These are phyloP conservation scores for mouse (Mus musculus) DNA, from an alignment of 2,113 vertebrate genomes.

Conservation along the genomic window GRCm39 chr3:32672501-32673000, in stretches of 20 bases:
- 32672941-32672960: neutral
- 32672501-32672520: conserved; percentile 23
- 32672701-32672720: neutral
- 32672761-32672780: neutral
- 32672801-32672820: too few relatives aligned
- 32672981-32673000: neutral
- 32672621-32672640: conserved; percentile 43
- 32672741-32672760: conserved; percentile 49
- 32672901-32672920: neutral
- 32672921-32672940: neutral
- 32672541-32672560: conserved; percentile 58
- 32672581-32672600: conserved; percentile 58
- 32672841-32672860: neutral
- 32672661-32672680: conserved; percentile 49
- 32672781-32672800: neutral
- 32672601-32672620: conserved; percentile 62
- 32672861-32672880: too few relatives aligned
- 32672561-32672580: conserved; percentile 56
- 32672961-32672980: neutral
- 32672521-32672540: neutral
- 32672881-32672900: neutral
- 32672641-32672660: conserved; percentile 30
- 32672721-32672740: conserved; percentile 29
- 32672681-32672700: conserved; percentile 54
- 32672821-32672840: too few relatives aligned